A percentile compares a stretch with the other conserved stretches of the same genome.
These are phyloP conservation scores for Ceratina japonica DNA, from an alignment of 1,140 invertebrate species.

Conservation along the genomic window DNA sequence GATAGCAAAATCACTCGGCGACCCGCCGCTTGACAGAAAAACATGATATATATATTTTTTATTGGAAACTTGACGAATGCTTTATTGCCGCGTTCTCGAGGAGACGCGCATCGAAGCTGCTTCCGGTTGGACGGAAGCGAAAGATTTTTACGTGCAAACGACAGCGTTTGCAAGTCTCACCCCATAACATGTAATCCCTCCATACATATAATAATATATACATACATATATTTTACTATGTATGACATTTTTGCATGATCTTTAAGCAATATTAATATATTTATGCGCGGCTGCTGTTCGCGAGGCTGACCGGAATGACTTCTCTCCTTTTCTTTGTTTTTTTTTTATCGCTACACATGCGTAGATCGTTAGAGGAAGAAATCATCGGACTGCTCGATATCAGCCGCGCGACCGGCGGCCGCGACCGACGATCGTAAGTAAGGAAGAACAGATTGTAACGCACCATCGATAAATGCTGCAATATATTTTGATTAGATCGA, in stretches of 20 bases:
- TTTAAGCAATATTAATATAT: constrained; percentile 74
- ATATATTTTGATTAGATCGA: constrained; percentile 74
- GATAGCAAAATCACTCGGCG: neutral
- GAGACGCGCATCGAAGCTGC: constrained; percentile 15
- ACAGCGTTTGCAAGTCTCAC: constrained; percentile 57
- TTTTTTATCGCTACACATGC: neutral
- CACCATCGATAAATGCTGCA: constrained; percentile 68
- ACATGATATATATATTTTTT: constrained; percentile 8
- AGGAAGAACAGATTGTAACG: constrained; percentile 67
- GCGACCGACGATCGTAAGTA: constrained; percentile 56
- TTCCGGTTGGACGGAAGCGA: neutral
- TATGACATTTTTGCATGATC: constrained; percentile 72
- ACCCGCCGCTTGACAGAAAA: neutral
- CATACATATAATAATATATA: constrained; percentile 69
- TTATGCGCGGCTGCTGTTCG: constrained; percentile 55
- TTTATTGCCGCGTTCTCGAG: neutral
- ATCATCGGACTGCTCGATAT: constrained; percentile 23
- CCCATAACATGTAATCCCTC: constrained; percentile 72
- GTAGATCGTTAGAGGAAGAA: neutral
- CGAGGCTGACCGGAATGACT: constrained; percentile 26
- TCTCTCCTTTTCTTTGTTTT: neutral
- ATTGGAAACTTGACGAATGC: constrained; percentile 13
- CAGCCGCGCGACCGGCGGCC: constrained; percentile 35
- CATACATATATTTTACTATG: constrained; percentile 69
- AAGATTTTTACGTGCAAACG: constrained; percentile 51